Evolutionary conservation across 2,888 invertebrate genomes (phyloP).

Genomic region (Oxyscelio sp.): DNA sequence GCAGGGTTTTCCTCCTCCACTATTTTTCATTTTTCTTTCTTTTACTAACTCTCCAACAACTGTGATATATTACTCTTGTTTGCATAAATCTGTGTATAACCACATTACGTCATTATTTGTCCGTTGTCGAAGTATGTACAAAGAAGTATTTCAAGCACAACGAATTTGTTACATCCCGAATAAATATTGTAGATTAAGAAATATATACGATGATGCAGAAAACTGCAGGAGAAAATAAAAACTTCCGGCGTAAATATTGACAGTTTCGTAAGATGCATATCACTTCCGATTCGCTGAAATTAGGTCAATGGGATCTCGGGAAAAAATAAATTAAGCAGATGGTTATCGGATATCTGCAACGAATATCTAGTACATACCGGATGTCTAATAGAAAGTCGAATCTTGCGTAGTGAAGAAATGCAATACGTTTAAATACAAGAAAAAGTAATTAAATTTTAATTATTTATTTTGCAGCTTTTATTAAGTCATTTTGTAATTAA

Average conservation of each 20-base stretch:
- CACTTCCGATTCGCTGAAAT: constrained; percentile 54
- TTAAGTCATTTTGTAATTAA: too few relatives aligned
- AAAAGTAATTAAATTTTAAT: too few relatives aligned
- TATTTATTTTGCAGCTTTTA: too few relatives aligned
- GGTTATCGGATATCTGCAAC: constrained; percentile 64
- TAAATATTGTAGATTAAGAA: too few relatives aligned
- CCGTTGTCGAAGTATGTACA: not conserved
- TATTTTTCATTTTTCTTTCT: too few relatives aligned
- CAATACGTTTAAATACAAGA: too few relatives aligned
- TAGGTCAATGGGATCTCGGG: constrained; percentile 56
- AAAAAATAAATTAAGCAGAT: constrained; percentile 69
- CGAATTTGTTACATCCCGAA: not conserved
- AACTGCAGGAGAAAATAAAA: too few relatives aligned
- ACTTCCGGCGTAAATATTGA: constrained; percentile 40
- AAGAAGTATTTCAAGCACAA: not conserved
- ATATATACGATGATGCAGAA: too few relatives aligned
- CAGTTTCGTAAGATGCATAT: constrained; percentile 51
- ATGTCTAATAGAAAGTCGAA: constrained; percentile 69
- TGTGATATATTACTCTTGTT: constrained; percentile 19
- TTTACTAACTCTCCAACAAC: constrained; percentile 1
- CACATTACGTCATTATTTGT: constrained; percentile 12
- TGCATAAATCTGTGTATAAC: constrained; percentile 29
- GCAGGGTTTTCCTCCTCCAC: too few relatives aligned
- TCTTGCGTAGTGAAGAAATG: constrained; percentile 50
- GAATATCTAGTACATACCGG: constrained; percentile 72